Base-by-base conservation (phyloP, 1,140 invertebrate genomes). In the Drosophila bocqueti region DNA sequence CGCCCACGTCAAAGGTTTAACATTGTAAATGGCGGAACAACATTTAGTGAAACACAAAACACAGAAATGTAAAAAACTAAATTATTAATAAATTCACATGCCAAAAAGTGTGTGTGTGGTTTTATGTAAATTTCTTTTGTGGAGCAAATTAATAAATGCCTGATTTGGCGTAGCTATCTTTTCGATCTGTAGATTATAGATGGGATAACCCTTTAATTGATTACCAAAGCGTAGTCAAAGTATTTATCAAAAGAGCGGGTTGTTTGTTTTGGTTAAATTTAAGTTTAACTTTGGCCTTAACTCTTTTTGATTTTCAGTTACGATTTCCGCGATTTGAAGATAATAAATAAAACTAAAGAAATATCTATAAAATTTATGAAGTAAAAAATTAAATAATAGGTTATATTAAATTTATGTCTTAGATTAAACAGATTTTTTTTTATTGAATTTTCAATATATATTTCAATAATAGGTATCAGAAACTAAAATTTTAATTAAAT, bases 11-110 rank as follows among this genome's bases (percentile, higher is more conserved):
- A 71, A 68, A 21, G 26, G 11, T 40, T 67, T 40, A 57, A 74
- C 36, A n/a, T 64, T 64, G 64, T 68, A 86, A 87, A 87, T 80
- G 79, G 31, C 50, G 50, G 83, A 74, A 64, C 71, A 79, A 52
- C 64, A 64, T 76, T 83, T 77, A 69, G 61, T 64, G 60, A 79
- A 59, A 73, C 57, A 52, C 11, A 36, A 36, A 21, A 68, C 29
- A 36, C n/a, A 31, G 31, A 36, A 60, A n/a, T 11, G 7, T 46
- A 11, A 3, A 36, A 31, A 36, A 8, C 18, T 18, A 34, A 64
- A 43, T 38, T 67, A 40, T 34, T 66, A 21, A 67, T 49, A 49
- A 47, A 66, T 65, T 63, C 59, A 63, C 64, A 36, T 45, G 62
- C 34, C 43, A 68, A 68, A 55, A 38, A 24, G 13, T 66, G 11